Percentiles rank a stretch among this genome's conserved stretches.
Conservation (phyloP, 2,888 invertebrate species). For the Cheilosia vulpina region DNA sequence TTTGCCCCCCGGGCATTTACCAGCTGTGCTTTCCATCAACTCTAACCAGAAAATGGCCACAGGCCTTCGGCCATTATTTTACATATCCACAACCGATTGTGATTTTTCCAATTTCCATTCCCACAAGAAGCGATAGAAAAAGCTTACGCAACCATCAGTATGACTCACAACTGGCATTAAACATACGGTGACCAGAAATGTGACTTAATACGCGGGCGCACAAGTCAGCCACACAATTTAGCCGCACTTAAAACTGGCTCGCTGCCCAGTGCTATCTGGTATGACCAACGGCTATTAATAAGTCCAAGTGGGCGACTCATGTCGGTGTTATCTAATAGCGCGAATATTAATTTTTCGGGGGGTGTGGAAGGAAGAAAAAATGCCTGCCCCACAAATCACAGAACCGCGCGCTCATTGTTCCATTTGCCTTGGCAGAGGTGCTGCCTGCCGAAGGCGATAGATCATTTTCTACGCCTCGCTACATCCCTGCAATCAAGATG, state of each 20-base stretch:
- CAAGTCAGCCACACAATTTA: neutral
- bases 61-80: slow-evolving; percentile 23
- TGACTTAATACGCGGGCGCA: slow-evolving; percentile 5
- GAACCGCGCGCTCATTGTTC: slow-evolving; percentile 2
- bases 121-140: slow-evolving; percentile 34
- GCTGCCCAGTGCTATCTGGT: neutral
- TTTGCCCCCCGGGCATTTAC: too few relatives aligned
- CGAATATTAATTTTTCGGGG: slow-evolving; percentile 10
- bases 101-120: slow-evolving; percentile 55
- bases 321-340: slow-evolving; percentile 49
- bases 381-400: slow-evolving; percentile 20
- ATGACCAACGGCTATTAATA: slow-evolving; percentile 27
- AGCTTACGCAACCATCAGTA: slow-evolving; percentile 36
- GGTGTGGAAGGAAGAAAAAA: neutral
- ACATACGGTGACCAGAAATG: slow-evolving; percentile 17
- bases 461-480: slow-evolving; percentile 67
- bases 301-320: slow-evolving; percentile 59
- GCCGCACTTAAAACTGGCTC: slow-evolving; percentile 1
- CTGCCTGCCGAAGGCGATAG: slow-evolving; percentile 45
- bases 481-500: slow-evolving; percentile 60
- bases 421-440: neutral
- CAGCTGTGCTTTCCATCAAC: slow-evolving; percentile 2
- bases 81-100: slow-evolving; percentile 22
- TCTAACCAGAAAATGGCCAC: slow-evolving; percentile 26
- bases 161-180: slow-evolving; percentile 27